phyloP scores from a whole-genome alignment of 2,113 vertebrate genomes.

The Halcyon malimbica region DNA sequence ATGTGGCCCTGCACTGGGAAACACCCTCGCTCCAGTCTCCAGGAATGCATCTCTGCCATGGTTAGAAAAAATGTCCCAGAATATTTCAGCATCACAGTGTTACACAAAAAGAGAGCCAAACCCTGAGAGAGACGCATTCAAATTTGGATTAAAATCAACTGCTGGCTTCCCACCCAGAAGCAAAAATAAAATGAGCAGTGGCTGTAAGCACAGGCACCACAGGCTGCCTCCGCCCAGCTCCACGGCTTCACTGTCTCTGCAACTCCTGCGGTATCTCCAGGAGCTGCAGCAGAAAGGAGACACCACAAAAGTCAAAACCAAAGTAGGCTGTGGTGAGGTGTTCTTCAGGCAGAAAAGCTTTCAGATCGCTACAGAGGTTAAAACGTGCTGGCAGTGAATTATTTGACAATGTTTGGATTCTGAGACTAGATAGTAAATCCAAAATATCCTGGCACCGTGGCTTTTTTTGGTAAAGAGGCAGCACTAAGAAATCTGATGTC shows the following conservation, averaged over 20 bases:
- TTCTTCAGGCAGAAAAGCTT: not conserved
- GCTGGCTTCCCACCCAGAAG: conserved; percentile 40
- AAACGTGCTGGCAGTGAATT: not conserved
- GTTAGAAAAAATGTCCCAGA: conserved; percentile 35
- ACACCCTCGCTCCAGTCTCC: not conserved
- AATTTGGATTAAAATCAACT: conserved; percentile 41
- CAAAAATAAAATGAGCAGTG: not conserved
- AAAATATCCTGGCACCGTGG: not conserved
- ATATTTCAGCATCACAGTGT: not conserved
- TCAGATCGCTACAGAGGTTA: not conserved
- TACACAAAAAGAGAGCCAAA: conserved; percentile 21
- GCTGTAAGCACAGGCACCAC: not conserved
- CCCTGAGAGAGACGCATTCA: not conserved
- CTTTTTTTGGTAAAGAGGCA: not conserved
- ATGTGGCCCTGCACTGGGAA: not conserved
- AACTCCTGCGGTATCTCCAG: not conserved
- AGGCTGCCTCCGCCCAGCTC: not conserved
- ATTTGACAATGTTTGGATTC: not conserved
- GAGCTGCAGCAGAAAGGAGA: not conserved
- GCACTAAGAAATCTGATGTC: not conserved
- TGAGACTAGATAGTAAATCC: not conserved
- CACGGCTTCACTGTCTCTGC: accelerated
- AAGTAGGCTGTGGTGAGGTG: not conserved
- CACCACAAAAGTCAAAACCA: not conserved
- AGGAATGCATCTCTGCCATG: conserved; percentile 15